Evolutionary conservation across 2,797 vertebrate species (phyloP).

Genomic region (Thunnus albacares): DNA sequence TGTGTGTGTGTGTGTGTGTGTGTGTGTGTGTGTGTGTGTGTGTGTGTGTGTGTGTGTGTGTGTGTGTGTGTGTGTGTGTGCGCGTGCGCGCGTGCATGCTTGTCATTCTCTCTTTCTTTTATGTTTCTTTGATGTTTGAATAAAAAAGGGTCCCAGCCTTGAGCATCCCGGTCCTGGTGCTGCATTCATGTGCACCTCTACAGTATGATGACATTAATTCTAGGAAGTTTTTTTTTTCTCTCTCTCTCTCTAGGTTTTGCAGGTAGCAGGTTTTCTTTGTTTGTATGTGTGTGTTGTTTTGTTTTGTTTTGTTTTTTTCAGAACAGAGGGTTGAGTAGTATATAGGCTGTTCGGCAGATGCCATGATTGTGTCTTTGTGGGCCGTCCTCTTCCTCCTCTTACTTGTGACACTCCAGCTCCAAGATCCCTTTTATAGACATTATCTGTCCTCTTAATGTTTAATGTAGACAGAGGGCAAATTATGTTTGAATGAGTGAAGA

Average conservation of each 20-base stretch:
- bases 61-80: neutral
- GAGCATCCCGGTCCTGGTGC: constrained; percentile 38
- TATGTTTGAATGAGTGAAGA: constrained; percentile 1
- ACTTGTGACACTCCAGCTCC: neutral
- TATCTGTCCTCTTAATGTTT: neutral
- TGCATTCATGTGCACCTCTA: constrained; percentile 52
- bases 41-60: neutral
- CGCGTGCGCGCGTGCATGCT: neutral
- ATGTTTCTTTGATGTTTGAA: constrained; percentile 74
- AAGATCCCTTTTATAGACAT: neutral
- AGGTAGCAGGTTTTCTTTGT: constrained; percentile 27
- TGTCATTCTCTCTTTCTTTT: constrained; percentile 59
- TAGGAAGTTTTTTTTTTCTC: neutral
- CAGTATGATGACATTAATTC: constrained; percentile 48
- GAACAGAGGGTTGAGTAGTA: constrained; percentile 26
- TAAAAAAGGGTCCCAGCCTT: constrained; percentile 56
- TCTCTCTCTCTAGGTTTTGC: constrained; percentile 9
- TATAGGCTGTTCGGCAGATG: constrained; percentile 10
- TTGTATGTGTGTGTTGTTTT: constrained; percentile 18
- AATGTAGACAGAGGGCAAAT: neutral
- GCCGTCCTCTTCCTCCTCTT: neutral
- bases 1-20: neutral
- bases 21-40: neutral
- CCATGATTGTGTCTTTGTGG: constrained; percentile 20
- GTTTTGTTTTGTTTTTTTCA: constrained; percentile 16